These are phyloP conservation scores for Ennomos erosarius DNA, from an alignment of 2,888 invertebrate species.

Conservation along the genomic window DNA sequence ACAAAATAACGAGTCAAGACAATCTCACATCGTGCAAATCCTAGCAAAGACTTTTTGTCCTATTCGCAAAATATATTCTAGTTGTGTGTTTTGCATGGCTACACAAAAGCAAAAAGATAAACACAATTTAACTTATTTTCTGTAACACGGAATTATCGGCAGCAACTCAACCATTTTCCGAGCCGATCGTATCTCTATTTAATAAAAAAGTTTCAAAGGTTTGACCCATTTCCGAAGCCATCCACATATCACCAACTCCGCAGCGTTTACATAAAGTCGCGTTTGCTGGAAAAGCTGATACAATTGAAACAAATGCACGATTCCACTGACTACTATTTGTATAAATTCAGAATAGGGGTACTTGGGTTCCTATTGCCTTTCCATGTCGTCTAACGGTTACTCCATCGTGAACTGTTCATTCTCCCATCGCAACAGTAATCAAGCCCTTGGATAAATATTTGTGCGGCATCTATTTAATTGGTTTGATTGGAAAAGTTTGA, in stretches of 20 bases:
- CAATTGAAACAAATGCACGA: slow-evolving; percentile 59
- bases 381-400: slow-evolving; percentile 36
- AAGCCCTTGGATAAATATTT: slow-evolving; percentile 33
- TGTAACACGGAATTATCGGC: slow-evolving; percentile 25
- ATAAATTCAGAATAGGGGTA: slow-evolving; percentile 44
- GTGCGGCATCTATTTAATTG: slow-evolving; percentile 37
- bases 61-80: neutral
- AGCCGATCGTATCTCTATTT: slow-evolving; percentile 34
- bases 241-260: slow-evolving; percentile 53
- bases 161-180: slow-evolving; percentile 26
- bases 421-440: slow-evolving; percentile 25
- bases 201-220: slow-evolving; percentile 45
- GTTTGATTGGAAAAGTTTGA: slow-evolving; percentile 44
- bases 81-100: neutral
- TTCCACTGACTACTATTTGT: slow-evolving; percentile 48
- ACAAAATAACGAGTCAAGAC: no score
- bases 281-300: slow-evolving; percentile 58
- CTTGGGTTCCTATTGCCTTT: slow-evolving; percentile 36
- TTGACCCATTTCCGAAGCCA: slow-evolving; percentile 47
- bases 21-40: no score
- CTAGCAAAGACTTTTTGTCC: no score
- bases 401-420: slow-evolving; percentile 32
- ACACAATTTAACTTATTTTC: slow-evolving; percentile 3
- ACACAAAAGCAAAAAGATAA: neutral
- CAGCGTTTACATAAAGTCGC: slow-evolving; percentile 54